Evolutionary conservation across 1,140 invertebrate species (phyloP).

Genomic region (Tetramorium simillimum): DNA sequence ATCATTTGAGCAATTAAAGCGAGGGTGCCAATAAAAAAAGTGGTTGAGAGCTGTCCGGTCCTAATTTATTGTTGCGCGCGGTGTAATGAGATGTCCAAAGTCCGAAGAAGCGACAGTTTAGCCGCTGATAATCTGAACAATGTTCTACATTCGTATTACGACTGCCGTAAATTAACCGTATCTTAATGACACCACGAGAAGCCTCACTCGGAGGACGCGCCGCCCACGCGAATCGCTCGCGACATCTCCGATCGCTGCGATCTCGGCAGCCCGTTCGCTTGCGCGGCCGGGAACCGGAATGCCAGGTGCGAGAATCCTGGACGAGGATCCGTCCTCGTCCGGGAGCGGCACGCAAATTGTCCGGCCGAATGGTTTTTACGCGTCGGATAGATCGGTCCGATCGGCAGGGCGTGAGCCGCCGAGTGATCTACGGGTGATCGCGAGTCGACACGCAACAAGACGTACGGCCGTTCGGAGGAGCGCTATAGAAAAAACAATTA

Average conservation of each 20-base stretch:
- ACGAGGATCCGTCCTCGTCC: constrained; percentile 38
- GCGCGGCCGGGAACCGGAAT: constrained; percentile 63
- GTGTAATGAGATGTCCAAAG: constrained; percentile 41
- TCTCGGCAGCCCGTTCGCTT: constrained; percentile 19
- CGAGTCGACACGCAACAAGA: constrained; percentile 67
- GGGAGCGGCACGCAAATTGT: constrained; percentile 40
- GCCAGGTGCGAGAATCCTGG: constrained; percentile 30
- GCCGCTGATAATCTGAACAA: constrained; percentile 51
- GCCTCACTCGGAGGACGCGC: constrained; percentile 8
- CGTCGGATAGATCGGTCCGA: constrained; percentile 42
- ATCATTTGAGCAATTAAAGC: neutral
- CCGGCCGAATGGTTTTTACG: constrained; percentile 48
- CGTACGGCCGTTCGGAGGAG: constrained; percentile 42
- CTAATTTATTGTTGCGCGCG: constrained; percentile 28
- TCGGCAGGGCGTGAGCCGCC: constrained; percentile 30
- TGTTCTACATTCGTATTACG: constrained; percentile 61
- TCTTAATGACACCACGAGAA: constrained; percentile 57
- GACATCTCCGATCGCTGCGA: constrained; percentile 43
- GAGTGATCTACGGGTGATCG: constrained; percentile 56
- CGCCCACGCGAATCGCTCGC: constrained; percentile 52
- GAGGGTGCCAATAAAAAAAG: neutral
- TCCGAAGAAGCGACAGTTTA: constrained; percentile 50
- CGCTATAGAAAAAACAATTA: constrained; percentile 69
- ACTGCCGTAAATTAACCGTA: constrained; percentile 56
- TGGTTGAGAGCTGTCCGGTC: neutral